Base-by-base conservation (phyloP, 2,888 invertebrate species). In the Suillia variegata region DNA sequence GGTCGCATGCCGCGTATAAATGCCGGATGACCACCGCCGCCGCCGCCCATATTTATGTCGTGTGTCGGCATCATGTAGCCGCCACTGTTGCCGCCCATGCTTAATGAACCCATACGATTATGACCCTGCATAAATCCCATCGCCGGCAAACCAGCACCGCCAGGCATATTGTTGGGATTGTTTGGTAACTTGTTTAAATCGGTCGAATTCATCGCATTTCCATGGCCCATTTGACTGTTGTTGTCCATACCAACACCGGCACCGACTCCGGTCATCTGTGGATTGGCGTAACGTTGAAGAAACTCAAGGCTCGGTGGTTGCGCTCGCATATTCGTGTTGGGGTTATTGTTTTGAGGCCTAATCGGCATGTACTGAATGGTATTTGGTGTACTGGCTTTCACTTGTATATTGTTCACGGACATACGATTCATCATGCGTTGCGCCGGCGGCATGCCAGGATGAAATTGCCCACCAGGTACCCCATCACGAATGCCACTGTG, bases 301-400 rank as follows among this genome's bases (percentile, higher is more conserved):
- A 96, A 96, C 74, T 96, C 94, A 65, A 96, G 84, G 82, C 93
- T 92, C 42, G 94, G 94, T 4, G 94, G 93, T n/a, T n/a, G 93
- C 10, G 91, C 91, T 47, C 94, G 85, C 1, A 90, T 91, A 86
- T 74, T 24, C 50, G 50, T 34, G 45, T n/a, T 59, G 24, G 4
- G 65, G 50, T 63, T 70, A 21, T 61, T 68, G 73, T 89, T 89
- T 78, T 94, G 94, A 13, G 96, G 93, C 83, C 96, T 87, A 54
- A 96, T 94, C 20, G 98, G 98, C 81, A 97, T 87, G 85, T 98
- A 98, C 85, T 98, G 97, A 79, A 98, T 98, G 34, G 98, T 98
- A 83, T 98, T 98, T 0, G 98, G 97, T 12, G 97, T 96, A 81
- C 93, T 96, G 10, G 97, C 93, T 83, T 97, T 97, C 22, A 98